Conservation (phyloP, 2,888 invertebrate genomes). For the Drosophila mayaguana region DNA sequence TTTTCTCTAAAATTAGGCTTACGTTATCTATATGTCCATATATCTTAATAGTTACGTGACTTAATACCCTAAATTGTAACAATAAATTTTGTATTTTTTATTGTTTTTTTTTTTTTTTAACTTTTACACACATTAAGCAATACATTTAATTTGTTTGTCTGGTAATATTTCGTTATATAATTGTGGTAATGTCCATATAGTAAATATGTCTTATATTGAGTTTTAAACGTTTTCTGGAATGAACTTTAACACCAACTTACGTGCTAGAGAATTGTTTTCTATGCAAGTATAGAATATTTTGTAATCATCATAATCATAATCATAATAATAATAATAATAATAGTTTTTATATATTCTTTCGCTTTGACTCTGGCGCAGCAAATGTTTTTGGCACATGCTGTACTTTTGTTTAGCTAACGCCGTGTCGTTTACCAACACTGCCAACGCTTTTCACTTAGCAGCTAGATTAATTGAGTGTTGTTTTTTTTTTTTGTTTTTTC, state of each 20-base stretch:
- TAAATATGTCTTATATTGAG: slow-evolving; percentile 39
- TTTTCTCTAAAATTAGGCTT: slow-evolving; percentile 48
- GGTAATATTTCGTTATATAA: slow-evolving; percentile 60
- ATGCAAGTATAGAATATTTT: slow-evolving; percentile 32
- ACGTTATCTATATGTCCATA: slow-evolving; percentile 71
- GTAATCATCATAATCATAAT: neutral
- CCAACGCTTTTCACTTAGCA: slow-evolving; percentile 38
- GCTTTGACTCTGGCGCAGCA: slow-evolving; percentile 42
- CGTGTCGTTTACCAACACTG: slow-evolving; percentile 50
- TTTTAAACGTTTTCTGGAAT: slow-evolving; percentile 67
- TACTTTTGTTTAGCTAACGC: slow-evolving; percentile 27
- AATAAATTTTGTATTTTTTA: slow-evolving; percentile 54
- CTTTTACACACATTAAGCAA: slow-evolving; percentile 73
- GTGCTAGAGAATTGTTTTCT: slow-evolving; percentile 57
- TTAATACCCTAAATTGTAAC: slow-evolving; percentile 77
- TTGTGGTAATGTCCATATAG: slow-evolving; percentile 55
- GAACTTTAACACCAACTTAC: slow-evolving; percentile 76
- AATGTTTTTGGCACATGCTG: slow-evolving; percentile 67
- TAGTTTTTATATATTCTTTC: slow-evolving; percentile 13
- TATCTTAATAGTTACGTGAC: slow-evolving; percentile 68
- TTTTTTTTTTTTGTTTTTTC: neutral
- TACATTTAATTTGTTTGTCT: slow-evolving; percentile 39
- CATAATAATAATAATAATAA: slow-evolving; percentile 1
- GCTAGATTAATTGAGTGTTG: slow-evolving; percentile 61
- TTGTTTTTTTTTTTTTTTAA: slow-evolving; percentile 22